These are phyloP conservation scores for Paelopatides confundens DNA, from an alignment of 53 echinoderm and acorn worm species.

Conservation along the genomic window DNA sequence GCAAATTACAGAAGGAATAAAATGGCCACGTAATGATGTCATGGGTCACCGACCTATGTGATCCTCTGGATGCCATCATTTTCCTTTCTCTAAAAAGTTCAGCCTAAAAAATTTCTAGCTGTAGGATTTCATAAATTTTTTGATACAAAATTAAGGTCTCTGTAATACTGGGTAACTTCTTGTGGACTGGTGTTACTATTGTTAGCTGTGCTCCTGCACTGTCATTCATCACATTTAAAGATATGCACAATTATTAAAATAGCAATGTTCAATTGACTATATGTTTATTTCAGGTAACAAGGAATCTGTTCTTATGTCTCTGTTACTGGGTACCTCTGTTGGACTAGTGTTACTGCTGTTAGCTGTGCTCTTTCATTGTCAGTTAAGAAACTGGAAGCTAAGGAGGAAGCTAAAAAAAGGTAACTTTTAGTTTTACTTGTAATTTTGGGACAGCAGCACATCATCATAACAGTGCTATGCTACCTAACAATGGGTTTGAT, in stretches of 20 bases:
- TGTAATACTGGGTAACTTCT: conserved; percentile 17
- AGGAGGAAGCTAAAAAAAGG: conserved; percentile 36
- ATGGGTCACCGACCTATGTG: too few relatives aligned
- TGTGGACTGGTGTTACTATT: conserved; percentile 3
- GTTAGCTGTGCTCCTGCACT: not conserved
- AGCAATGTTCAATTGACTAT: not conserved
- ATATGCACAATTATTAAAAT: not conserved
- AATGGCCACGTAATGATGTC: too few relatives aligned
- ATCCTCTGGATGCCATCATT: too few relatives aligned
- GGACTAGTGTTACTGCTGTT: conserved; percentile 9
- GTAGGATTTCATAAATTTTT: too few relatives aligned
- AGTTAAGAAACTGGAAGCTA: conserved; percentile 29
- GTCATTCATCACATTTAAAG: not conserved
- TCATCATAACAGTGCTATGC: too few relatives aligned
- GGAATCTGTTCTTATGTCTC: not conserved
- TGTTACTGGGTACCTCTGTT: conserved; percentile 22
- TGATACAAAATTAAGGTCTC: not conserved
- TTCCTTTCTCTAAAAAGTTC: not conserved
- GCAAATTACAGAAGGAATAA: too few relatives aligned
- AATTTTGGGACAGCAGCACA: not conserved
- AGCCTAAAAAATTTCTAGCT: not conserved
- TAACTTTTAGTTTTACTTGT: not conserved
- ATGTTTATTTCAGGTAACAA: conserved; percentile 27
- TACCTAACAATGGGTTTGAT: too few relatives aligned
- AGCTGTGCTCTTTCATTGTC: conserved; percentile 4